Evolutionary conservation across 2,888 invertebrate species (phyloP).

Genomic region (Ptycholaimellus sp.): DNA sequence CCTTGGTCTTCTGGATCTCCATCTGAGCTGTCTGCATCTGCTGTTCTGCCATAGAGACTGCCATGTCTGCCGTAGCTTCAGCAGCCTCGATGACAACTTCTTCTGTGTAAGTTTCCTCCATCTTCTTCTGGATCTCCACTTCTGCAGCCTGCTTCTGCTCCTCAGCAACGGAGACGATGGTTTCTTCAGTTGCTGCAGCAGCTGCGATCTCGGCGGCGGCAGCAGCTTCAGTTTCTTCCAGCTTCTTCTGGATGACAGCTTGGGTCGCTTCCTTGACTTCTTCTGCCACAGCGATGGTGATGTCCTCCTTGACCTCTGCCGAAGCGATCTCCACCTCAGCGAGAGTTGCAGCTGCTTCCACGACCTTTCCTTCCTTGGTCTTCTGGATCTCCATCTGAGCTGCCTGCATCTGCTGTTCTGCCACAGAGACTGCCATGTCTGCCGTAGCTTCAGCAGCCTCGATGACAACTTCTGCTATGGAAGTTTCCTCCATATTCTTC

Average conservation of each 20-base stretch:
- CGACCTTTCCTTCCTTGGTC: slow-evolving; percentile 3
- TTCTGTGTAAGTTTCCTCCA: slow-evolving; percentile 2
- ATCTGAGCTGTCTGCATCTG: too few species aligned
- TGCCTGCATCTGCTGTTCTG: background rate
- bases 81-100: too few species aligned
- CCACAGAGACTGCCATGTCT: slow-evolving; percentile 1
- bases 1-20: too few species aligned
- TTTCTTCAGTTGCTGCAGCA: slow-evolving; percentile 3
- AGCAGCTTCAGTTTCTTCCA: too few species aligned
- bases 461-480: background rate
- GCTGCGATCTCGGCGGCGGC: too few species aligned
- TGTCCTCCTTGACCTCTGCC: background rate
- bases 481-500: slow-evolving; percentile 3
- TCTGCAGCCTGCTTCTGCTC: slow-evolving; percentile 3
- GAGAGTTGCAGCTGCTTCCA: slow-evolving; percentile 5
- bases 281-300: too few species aligned
- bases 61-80: slow-evolving; percentile 2
- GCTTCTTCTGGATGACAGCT: slow-evolving; percentile 6
- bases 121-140: slow-evolving; percentile 1
- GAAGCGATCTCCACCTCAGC: too few species aligned
- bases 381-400: background rate
- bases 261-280: slow-evolving; percentile 1
- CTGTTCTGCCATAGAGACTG: too few species aligned
- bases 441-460: background rate
- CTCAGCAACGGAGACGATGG: background rate